These are phyloP conservation scores for Tiphia femorata DNA, from an alignment of 2,888 invertebrate species.

Conservation along the genomic window DNA sequence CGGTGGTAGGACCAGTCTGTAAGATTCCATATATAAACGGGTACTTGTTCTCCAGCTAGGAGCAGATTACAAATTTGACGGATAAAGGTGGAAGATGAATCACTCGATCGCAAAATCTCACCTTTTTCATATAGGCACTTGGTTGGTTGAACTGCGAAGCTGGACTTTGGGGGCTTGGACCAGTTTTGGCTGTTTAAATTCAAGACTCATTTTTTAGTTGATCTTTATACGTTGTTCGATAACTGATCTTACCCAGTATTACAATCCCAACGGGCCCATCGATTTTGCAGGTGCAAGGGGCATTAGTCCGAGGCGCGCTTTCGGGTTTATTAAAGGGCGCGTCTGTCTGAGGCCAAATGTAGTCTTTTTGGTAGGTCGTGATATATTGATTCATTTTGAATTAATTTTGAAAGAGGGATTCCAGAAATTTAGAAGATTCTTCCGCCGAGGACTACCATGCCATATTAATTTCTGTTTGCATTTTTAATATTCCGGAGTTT, in stretches of 20 bases:
- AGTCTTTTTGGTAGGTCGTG: conserved; percentile 76
- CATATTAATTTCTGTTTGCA: no score
- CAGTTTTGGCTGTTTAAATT: conserved; percentile 74
- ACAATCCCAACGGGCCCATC: no score
- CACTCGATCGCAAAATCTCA: conserved; percentile 46
- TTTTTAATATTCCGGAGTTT: no score
- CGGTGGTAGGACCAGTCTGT: conserved; percentile 72
- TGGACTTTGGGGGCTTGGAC: conserved; percentile 72
- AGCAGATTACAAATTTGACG: conserved; percentile 15
- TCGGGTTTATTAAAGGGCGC: conserved; percentile 19
- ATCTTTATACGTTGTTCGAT: no score
- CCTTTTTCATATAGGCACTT: conserved; percentile 75
- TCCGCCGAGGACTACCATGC: no score
- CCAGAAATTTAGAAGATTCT: no score
- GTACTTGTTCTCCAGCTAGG: conserved; percentile 75
- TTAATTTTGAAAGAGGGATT: not conserved
- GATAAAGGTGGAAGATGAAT: not conserved
- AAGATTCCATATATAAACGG: conserved; percentile 77
- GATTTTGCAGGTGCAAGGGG: conserved; percentile 28
- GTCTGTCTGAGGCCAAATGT: conserved; percentile 73
- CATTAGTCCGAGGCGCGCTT: not conserved
- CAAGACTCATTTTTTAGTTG: no score
- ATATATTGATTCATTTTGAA: conserved; percentile 63
- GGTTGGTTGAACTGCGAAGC: conserved; percentile 74
- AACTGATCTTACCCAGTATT: no score